Evolutionary conservation across 1,140 invertebrate species (phyloP), one percentile per base, ranked within the genome.

Genomic region (Habropoda laboriosa): DNA sequence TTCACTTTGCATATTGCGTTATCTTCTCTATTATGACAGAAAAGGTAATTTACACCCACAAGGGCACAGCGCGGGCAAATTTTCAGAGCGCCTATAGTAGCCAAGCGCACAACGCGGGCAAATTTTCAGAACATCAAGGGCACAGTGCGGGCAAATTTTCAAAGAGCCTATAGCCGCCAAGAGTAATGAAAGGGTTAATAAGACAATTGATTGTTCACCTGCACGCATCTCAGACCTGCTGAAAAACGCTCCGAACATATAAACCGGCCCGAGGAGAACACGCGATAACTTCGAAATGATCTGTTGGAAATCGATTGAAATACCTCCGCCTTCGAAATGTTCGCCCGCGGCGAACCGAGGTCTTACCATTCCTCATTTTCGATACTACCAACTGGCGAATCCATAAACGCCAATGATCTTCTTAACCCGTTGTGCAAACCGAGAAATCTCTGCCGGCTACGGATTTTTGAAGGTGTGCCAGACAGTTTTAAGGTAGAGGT

Each of bases 351-450:
- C 72, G 32, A 53, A 1, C 16, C 35, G 53, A 30, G 16, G 6
- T n/a, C 12, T 27, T 3, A n/a, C 24, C 27, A 2, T n/a, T 27
- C 30, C 32, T 42, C 38, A 27, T 5, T 58, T 47, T 16, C 42
- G 70, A 75, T 66, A 32, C 35, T 24, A 63, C n/a, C n/a, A n/a
- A 66, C 72, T 1, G 21, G 6, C n/a, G n/a, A 21, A 45, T 67
- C 35, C 21, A 71, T 68, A 60, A 77, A 71, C 53, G 57, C 38
- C n/a, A n/a, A 24, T 72, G 55, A 40, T 47, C 61, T 60, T 68
- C 51, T 51, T 32, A 32, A 72, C 40, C 57, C 70, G 45, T 80
- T 55, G 64, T 45, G 40, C 67, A 60, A 80, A 85, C 60, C n/a
- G 40, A 81, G 71, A 81, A 67, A 75, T 84, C 32, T 35, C 45